Evolutionary conservation across 2,888 invertebrate genomes (phyloP).

Genomic region (Ochropleura leucogaster): DNA sequence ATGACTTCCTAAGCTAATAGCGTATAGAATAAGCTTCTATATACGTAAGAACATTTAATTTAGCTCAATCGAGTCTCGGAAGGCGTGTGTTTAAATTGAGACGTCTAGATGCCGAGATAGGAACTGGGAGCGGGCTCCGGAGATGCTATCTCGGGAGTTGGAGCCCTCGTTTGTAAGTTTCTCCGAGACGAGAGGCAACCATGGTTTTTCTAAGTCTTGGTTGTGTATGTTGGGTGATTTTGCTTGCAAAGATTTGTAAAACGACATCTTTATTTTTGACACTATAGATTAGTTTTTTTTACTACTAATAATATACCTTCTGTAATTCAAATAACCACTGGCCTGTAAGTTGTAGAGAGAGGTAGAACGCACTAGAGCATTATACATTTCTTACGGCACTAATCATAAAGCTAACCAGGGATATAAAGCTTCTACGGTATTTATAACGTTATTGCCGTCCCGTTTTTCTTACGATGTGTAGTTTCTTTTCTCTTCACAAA

Average conservation of each 20-base stretch:
- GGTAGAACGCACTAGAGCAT: constrained; percentile 47
- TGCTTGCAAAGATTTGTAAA: constrained; percentile 31
- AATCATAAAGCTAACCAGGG: constrained; percentile 58
- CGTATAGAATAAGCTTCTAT: constrained; percentile 63
- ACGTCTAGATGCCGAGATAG: constrained; percentile 85
- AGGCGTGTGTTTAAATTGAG: constrained; percentile 86
- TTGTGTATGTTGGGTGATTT: constrained; percentile 26
- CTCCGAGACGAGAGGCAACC: constrained; percentile 63
- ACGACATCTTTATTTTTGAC: background rate
- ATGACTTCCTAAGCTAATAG: constrained; percentile 65
- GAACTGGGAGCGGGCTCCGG: constrained; percentile 72
- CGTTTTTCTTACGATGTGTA: constrained; percentile 13
- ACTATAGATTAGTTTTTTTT: background rate
- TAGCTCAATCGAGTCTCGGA: constrained; percentile 71
- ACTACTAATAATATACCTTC: background rate
- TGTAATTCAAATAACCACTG: background rate
- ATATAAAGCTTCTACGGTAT: constrained; percentile 58
- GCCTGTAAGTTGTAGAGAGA: constrained; percentile 10
- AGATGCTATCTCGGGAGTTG: constrained; percentile 78
- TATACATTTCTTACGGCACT: constrained; percentile 58
- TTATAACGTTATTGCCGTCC: constrained; percentile 41
- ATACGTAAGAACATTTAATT: constrained; percentile 70
- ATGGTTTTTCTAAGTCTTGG: constrained; percentile 58
- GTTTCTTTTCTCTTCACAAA: background rate
- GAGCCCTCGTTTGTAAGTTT: constrained; percentile 71